These are phyloP conservation scores for Cantharis rustica DNA, from an alignment of 2,888 invertebrate genomes.

Conservation along the genomic window DNA sequence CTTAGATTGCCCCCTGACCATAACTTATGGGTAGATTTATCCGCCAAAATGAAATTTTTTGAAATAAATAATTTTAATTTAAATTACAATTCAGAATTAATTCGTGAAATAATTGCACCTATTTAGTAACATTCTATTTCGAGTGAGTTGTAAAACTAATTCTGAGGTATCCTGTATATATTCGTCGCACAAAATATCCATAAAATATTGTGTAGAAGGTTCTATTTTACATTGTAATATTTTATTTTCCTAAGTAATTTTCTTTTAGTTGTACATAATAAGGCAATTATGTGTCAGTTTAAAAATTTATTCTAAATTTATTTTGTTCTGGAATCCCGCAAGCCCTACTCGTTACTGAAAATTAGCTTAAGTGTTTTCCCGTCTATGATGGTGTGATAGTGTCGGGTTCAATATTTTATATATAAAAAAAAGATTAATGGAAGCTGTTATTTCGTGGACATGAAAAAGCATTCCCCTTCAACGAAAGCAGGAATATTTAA, in stretches of 20 bases:
- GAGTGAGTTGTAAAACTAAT: no score
- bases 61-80: no score
- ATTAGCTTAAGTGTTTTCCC: background rate
- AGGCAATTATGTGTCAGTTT: background rate
- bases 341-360: background rate
- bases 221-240: background rate
- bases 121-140: no score
- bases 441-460: background rate
- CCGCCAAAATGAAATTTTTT: no score
- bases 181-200: background rate
- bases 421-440: background rate
- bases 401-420: background rate
- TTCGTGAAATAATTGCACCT: no score
- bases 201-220: background rate
- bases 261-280: background rate
- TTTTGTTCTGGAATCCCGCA: background rate
- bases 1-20: no score
- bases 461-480: background rate
- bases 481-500: background rate
- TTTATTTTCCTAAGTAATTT: background rate
- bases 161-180: background rate
- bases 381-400: background rate
- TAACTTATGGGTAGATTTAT: no score
- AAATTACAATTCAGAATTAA: no score
- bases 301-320: background rate